Evolutionary conservation across 2,113 vertebrate species (phyloP).

Genomic region (Odocoileus hemionus): DNA sequence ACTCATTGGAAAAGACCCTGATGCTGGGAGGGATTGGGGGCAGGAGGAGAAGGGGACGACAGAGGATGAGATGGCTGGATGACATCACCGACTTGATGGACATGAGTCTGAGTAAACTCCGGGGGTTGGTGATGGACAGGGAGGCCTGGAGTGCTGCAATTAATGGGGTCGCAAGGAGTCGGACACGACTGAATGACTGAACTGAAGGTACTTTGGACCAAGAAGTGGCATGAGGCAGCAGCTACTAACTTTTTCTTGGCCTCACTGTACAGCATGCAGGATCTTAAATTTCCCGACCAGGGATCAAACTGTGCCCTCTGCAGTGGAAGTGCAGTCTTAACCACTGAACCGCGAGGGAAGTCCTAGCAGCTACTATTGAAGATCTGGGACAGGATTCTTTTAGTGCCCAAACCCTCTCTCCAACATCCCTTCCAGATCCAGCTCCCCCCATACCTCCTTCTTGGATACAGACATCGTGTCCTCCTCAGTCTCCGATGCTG

Average conservation of each 20-base stretch:
- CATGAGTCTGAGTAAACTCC: too few species aligned
- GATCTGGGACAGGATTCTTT: not conserved
- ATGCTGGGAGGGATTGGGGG: too few species aligned
- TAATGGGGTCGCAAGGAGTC: too few species aligned
- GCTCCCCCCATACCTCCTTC: constrained; percentile 82
- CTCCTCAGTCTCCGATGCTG: constrained; percentile 87
- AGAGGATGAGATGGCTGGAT: too few species aligned
- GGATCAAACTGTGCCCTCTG: not conserved
- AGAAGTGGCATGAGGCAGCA: not conserved
- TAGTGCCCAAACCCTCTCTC: not conserved
- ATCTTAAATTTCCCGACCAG: not conserved
- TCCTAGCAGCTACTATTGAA: not conserved
- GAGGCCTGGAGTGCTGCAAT: too few species aligned
- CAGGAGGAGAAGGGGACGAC: too few species aligned
- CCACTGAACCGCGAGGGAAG: not conserved
- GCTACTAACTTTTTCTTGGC: not conserved
- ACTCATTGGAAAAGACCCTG: too few species aligned
- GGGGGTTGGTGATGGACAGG: too few species aligned
- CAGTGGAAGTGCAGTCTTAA: not conserved
- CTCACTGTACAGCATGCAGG: not conserved
- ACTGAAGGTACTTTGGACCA: not conserved
- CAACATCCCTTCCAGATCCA: not conserved
- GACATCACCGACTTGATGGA: too few species aligned
- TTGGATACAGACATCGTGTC: constrained; percentile 82
- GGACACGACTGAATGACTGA: too few species aligned